Base-by-base conservation (phyloP, 2,797 vertebrate genomes). In the Aulostomus chinensis region DNA sequence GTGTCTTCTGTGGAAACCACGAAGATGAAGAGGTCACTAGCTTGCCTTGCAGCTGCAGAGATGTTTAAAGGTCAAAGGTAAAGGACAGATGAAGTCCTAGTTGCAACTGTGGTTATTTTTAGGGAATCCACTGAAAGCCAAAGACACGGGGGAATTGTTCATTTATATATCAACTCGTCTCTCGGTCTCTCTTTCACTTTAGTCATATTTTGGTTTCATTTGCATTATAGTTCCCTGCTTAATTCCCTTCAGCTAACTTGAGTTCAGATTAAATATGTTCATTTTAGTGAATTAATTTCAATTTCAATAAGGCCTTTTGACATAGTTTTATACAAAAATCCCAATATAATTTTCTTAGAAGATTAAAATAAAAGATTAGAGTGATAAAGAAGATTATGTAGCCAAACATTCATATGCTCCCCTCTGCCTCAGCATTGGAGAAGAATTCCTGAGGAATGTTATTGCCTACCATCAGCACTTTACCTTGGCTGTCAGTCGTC, bases 401-500 rank as follows among this genome's bases (percentile, higher is more conserved):
- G n/a, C n/a, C n/a, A n/a, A n/a, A n/a, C n/a, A n/a, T n/a, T n/a
- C 24, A 25, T 9, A 25, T 8, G 24, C 8, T 9, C 24, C 24
- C 24, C 9, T 8, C 24, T 25, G 24, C 2, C 8, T 9, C 24
- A 25, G 24, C 24, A 4, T 25, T 25, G n/a, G n/a, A n/a, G n/a
- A n/a, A 76, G 71, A 60, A 69, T 72, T 78, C 62, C 73, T 46
- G 52, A 32, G 45, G 64, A 76, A 79, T 64, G 59, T 75, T 80
- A 25, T n/a, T 28, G 70, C 70, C 47, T 69, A 74, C 64, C 55
- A 69, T 86, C 86, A 86, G 86, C 86, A 83, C 63, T 85, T 83
- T 79, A 75, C 66, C 61, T 64, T 34, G 59, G 49, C 74, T 83
- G 81, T 81, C 83, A 77, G 77, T 73, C 34, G 73, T 79, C 79